Evolutionary conservation across 2,888 invertebrate species (phyloP).

Genomic region (Nomada fabriciana): DNA sequence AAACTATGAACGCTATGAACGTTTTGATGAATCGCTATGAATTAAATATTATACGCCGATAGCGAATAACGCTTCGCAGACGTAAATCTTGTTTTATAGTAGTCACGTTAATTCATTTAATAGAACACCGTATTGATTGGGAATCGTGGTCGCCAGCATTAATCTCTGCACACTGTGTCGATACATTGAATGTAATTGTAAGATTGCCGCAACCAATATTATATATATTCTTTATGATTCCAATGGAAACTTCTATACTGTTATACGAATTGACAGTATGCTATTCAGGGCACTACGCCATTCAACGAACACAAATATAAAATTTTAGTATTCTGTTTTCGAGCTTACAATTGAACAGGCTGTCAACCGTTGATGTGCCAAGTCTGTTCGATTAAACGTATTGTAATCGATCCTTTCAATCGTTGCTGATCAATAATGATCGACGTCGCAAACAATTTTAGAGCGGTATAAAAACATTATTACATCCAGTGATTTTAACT

Average conservation of each 20-base stretch:
- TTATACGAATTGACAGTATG: not conserved
- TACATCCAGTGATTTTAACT: no score
- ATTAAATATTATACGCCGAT: slow-evolving; percentile 40
- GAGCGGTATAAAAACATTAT: not conserved
- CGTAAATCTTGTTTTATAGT: slow-evolving; percentile 50
- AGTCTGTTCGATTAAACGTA: not conserved
- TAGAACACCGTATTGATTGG: slow-evolving; percentile 26
- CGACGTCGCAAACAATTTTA: not conserved
- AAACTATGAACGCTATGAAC: slow-evolving; percentile 26
- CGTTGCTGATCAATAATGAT: slow-evolving; percentile 7
- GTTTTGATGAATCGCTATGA: slow-evolving; percentile 10
- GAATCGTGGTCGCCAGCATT: slow-evolving; percentile 12
- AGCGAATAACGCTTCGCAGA: slow-evolving; percentile 19
- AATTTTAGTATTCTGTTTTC: not conserved
- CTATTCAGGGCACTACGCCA: no score
- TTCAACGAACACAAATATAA: not conserved
- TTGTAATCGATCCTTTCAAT: slow-evolving; percentile 10
- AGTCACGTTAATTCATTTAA: slow-evolving; percentile 39
- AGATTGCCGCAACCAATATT: slow-evolving; percentile 5
- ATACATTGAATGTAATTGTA: slow-evolving; percentile 4
- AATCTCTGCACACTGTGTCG: slow-evolving; percentile 1
- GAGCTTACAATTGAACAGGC: not conserved
- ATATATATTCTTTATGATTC: not conserved
- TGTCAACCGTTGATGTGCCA: not conserved
- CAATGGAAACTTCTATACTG: not conserved